Conservation (phyloP, 2,113 vertebrate genomes). For the Desmodus rotundus region DNA sequence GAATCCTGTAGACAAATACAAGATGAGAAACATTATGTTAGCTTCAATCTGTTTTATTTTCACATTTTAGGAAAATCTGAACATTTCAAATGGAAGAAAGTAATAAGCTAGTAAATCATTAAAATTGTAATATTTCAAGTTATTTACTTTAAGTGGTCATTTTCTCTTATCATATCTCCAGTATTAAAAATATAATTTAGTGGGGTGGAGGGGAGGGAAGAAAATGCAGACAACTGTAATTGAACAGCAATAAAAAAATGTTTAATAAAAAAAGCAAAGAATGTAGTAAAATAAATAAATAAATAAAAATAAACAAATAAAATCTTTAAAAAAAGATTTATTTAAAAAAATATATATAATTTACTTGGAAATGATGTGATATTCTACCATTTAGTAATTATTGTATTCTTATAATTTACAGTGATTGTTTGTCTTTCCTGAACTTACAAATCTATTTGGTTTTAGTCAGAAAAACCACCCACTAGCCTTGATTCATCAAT, state of each 20-base stretch:
- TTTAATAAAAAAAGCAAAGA: too few species aligned
- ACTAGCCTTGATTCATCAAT: background rate
- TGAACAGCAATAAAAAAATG: too few species aligned
- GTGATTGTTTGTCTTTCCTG: background rate
- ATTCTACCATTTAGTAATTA: background rate
- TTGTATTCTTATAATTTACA: background rate
- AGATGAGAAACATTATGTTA: background rate
- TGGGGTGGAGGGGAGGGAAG: too few species aligned
- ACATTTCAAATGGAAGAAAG: background rate
- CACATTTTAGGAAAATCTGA: background rate
- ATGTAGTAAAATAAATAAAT: too few species aligned
- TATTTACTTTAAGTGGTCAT: slow-evolving; percentile 28
- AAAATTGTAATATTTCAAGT: background rate
- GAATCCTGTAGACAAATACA: background rate
- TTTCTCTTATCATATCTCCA: slow-evolving; percentile 7
- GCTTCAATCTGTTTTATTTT: slow-evolving; percentile 14
- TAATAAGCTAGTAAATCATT: background rate
- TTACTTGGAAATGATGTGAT: background rate
- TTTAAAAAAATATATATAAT: too few species aligned
- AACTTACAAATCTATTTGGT: background rate
- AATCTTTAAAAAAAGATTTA: too few species aligned
- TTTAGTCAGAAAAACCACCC: background rate
- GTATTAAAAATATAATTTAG: slow-evolving; percentile 34
- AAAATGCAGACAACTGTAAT: too few species aligned
- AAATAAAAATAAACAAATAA: too few species aligned